Conservation (phyloP, 2,888 invertebrate species). For the Magallana nippona region DNA sequence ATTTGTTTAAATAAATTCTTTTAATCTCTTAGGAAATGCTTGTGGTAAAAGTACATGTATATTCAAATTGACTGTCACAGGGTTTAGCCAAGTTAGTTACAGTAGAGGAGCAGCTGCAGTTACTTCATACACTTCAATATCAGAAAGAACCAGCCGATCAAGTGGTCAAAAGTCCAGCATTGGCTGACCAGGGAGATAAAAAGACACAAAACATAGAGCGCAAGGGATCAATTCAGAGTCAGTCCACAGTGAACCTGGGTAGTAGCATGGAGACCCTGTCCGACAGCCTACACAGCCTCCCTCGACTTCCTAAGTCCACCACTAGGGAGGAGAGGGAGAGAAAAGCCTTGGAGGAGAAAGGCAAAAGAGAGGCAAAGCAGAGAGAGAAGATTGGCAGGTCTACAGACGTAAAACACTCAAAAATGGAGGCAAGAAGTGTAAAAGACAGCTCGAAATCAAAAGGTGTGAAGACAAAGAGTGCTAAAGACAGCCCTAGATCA, state of each 20-base stretch:
- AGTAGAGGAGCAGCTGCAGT: conserved; percentile 10
- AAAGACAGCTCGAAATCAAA: neutral
- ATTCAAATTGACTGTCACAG: neutral
- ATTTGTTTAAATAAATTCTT: no score
- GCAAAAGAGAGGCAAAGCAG: neutral
- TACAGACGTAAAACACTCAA: no score
- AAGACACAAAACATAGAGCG: neutral
- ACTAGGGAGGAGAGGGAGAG: conserved; percentile 10
- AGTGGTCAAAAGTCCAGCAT: neutral
- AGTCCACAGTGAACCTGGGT: neutral
- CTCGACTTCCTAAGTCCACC: neutral
- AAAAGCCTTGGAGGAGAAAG: neutral
- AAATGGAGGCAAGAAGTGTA: neutral
- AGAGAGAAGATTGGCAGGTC: neutral
- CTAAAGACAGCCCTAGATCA: neutral
- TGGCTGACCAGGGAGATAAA: neutral
- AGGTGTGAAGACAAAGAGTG: neutral
- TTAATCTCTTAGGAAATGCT: no score
- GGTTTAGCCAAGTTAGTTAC: neutral
- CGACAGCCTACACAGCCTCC: neutral
- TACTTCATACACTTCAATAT: neutral
- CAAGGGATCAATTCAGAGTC: neutral
- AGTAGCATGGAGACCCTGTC: conserved; percentile 16
- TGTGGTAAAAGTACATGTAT: neutral
- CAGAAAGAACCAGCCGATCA: neutral